These are phyloP conservation scores for Pseudochirops corinnae DNA, from an alignment of 2,797 vertebrate species.

Conservation along the genomic window DNA sequence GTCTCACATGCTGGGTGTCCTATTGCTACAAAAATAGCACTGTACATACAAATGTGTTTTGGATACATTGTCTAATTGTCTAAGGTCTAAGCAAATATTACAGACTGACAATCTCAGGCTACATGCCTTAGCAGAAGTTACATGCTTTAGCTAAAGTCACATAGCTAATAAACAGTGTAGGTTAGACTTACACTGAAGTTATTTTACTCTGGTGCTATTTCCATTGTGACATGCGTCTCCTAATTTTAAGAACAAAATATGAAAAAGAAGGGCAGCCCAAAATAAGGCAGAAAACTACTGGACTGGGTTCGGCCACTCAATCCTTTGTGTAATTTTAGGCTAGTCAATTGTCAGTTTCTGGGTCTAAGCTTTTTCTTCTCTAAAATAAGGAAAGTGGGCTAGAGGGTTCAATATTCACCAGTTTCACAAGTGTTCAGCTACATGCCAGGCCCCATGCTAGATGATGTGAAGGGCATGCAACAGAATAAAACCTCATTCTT, in stretches of 20 bases:
- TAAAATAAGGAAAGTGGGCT: background rate
- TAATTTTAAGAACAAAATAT: background rate
- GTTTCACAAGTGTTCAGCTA: background rate
- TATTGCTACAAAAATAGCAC: background rate
- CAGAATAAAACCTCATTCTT: background rate
- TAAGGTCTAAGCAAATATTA: background rate
- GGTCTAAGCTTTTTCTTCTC: background rate
- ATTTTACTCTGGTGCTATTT: background rate
- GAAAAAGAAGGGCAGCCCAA: background rate
- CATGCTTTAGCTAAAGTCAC: background rate
- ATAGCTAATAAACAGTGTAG: background rate
- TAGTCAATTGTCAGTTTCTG: background rate
- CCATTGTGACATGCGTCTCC: background rate
- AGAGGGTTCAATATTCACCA: background rate
- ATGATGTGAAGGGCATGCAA: background rate
- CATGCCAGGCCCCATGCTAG: background rate
- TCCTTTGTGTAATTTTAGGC: background rate
- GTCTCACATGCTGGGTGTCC: constrained; percentile 2
- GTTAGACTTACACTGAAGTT: background rate
- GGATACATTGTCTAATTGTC: background rate
- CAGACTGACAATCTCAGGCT: background rate
- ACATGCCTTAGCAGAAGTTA: background rate
- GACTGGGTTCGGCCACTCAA: background rate
- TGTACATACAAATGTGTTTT: background rate
- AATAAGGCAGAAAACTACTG: background rate